A percentile compares a stretch with the other conserved stretches of the same genome.
Evolutionary conservation across 2,797 vertebrate genomes (phyloP).

Genomic region (Sebastes trivittatus): DNA sequence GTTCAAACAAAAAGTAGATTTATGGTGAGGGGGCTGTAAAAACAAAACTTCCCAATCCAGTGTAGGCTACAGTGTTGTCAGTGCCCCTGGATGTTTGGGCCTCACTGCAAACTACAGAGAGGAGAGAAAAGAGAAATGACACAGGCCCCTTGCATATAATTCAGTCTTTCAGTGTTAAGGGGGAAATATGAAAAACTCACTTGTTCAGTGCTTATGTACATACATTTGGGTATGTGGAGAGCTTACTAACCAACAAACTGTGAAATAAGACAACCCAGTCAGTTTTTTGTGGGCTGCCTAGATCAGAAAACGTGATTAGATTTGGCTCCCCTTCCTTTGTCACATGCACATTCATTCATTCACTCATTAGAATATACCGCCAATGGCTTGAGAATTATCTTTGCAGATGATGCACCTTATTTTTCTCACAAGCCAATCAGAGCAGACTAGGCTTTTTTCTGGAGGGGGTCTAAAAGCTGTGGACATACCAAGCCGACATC

Average conservation of each 20-base stretch:
- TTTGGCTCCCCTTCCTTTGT: neutral
- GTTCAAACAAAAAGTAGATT: conserved; percentile 25
- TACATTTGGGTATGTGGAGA: neutral
- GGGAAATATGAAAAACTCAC: neutral
- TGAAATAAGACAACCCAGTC: neutral
- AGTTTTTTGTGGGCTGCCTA: neutral
- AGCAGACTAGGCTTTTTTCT: neutral
- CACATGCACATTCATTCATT: neutral
- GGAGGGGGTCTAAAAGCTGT: neutral
- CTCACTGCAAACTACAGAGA: conserved; percentile 4
- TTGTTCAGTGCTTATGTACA: neutral
- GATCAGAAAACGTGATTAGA: neutral
- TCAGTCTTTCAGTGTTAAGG: conserved; percentile 16
- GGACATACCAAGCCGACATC: neutral
- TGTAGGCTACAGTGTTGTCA: neutral
- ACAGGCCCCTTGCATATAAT: neutral
- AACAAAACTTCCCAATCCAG: neutral
- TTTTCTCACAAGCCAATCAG: neutral
- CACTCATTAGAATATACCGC: neutral
- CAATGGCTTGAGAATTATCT: neutral
- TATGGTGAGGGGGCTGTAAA: neutral
- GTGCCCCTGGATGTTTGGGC: conserved; percentile 25
- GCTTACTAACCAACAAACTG: neutral
- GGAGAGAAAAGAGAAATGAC: conserved; percentile 1
- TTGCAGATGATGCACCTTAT: neutral